Conservation (phyloP, 2,888 invertebrate genomes). For the Ichneumoninae sp. region DNA sequence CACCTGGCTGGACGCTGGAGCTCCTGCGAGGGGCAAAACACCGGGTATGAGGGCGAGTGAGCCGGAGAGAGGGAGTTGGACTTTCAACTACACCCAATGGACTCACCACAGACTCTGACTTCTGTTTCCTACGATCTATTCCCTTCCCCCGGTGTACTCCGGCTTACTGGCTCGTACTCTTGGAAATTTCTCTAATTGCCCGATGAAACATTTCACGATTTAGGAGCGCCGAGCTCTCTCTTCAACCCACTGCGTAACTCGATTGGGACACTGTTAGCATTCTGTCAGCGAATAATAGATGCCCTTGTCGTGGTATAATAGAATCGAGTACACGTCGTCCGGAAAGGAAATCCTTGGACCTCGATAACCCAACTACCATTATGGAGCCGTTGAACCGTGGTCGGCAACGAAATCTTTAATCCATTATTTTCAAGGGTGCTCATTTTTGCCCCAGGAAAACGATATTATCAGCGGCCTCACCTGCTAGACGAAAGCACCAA, state of each 20-base stretch:
- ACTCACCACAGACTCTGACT: slow-evolving; percentile 14
- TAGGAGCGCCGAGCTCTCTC: not conserved
- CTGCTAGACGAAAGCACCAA: too few relatives aligned
- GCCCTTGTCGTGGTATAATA: not conserved
- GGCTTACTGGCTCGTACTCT: slow-evolving; percentile 13
- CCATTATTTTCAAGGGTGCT: too few relatives aligned
- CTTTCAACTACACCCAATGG: slow-evolving; percentile 56
- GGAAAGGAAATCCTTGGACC: not conserved
- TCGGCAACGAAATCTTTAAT: not conserved
- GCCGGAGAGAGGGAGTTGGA: slow-evolving; percentile 28
- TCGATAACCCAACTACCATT: not conserved
- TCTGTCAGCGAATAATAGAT: slow-evolving; percentile 3
- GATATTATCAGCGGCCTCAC: too few relatives aligned
- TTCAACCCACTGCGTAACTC: not conserved
- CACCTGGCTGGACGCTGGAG: slow-evolving; percentile 29
- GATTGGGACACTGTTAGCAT: slow-evolving; percentile 10
- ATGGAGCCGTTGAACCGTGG: not conserved
- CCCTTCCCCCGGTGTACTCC: slow-evolving; percentile 2
- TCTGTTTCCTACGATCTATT: slow-evolving; percentile 19
- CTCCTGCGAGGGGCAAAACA: slow-evolving; percentile 30
- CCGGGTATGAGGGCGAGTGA: not conserved
- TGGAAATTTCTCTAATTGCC: slow-evolving; percentile 42
- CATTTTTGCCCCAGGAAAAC: too few relatives aligned
- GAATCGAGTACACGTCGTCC: not conserved
- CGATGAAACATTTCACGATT: slow-evolving; percentile 30